These are phyloP conservation scores for Cotesia congregata DNA, from an alignment of 2,888 invertebrate genomes.

Conservation along the genomic window DNA sequence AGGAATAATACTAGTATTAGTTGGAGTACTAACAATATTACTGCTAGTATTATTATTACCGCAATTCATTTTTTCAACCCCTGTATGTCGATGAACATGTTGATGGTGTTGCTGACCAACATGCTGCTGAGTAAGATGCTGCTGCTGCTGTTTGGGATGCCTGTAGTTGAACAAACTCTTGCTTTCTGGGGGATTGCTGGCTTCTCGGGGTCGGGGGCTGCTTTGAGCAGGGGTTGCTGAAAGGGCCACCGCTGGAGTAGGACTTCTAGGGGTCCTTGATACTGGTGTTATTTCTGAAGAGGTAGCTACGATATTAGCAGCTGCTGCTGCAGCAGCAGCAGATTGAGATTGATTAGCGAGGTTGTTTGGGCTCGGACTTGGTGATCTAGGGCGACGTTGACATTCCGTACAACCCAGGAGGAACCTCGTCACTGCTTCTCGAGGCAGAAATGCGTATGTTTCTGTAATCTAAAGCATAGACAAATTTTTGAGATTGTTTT, in stretches of 20 bases:
- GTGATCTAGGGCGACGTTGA: conserved; percentile 82
- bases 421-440: conserved; percentile 96
- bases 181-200: conserved; percentile 60
- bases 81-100: conserved; percentile 17
- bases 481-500: background rate
- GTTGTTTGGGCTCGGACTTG: conserved; percentile 74
- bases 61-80: conserved; percentile 48
- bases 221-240: conserved; percentile 52
- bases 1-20: background rate
- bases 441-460: conserved; percentile 94
- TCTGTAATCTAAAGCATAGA: conserved; percentile 87
- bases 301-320: conserved; percentile 52
- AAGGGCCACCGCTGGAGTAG: conserved; percentile 54
- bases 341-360: conserved; percentile 65
- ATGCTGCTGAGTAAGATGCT: conserved; percentile 1
- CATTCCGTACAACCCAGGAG: conserved; percentile 95
- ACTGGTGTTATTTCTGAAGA: conserved; percentile 49
- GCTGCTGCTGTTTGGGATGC: conserved; percentile 56
- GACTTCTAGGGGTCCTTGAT: conserved; percentile 53
- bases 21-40: background rate
- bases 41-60: too few species aligned
- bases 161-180: conserved; percentile 64
- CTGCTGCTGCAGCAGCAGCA: conserved; percentile 57
- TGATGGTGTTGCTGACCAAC: background rate
- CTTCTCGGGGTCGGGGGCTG: conserved; percentile 60